These are phyloP conservation scores for Thermophis baileyi DNA, from an alignment of 2,113 vertebrate species.

Conservation along the genomic window DNA sequence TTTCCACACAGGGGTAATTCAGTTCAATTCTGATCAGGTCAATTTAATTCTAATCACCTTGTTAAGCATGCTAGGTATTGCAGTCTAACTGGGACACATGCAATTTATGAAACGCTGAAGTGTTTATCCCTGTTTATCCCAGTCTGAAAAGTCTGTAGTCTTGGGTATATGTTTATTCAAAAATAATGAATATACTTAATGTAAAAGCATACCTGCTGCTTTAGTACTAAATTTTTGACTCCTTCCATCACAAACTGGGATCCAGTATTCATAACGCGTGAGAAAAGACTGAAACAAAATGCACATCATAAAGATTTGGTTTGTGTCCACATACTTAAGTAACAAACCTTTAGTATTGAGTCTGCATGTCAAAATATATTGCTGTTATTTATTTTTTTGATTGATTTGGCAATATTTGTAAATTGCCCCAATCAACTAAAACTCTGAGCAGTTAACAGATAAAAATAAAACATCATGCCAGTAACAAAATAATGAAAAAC, in stretches of 20 bases:
- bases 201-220: conserved; percentile 86
- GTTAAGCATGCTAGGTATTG: background rate
- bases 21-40: background rate
- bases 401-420: background rate
- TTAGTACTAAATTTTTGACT: conserved; percentile 96
- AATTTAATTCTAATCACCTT: background rate
- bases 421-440: background rate
- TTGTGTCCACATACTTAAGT: background rate
- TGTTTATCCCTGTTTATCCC: background rate
- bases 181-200: background rate
- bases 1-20: background rate
- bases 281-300: conserved; percentile 81
- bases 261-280: conserved; percentile 96
- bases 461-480: background rate
- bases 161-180: background rate
- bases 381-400: background rate
- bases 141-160: background rate
- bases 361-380: background rate
- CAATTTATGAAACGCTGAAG: background rate
- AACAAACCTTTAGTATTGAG: background rate
- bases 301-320: background rate
- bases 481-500: background rate
- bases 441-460: background rate
- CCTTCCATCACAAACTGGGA: conserved; percentile 99
- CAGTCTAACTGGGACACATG: background rate